These are phyloP conservation scores for Odontothrips loti DNA, from an alignment of 2,888 invertebrate species.

Conservation along the genomic window DNA sequence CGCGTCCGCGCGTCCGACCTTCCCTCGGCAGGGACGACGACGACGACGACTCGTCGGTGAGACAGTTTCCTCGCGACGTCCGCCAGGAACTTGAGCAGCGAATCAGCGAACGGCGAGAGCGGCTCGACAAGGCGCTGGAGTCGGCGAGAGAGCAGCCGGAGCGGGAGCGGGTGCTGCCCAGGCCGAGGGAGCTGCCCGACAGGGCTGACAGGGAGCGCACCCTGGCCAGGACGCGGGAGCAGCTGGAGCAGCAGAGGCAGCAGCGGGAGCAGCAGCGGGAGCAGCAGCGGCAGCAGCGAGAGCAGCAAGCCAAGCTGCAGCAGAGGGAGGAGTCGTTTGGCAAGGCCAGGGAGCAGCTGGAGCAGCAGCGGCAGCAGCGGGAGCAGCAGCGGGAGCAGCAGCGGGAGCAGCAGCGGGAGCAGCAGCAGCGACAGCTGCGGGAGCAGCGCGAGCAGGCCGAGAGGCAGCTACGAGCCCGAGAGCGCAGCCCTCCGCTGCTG, in stretches of 20 bases:
- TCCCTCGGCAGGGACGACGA: not conserved
- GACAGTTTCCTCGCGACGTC: not conserved
- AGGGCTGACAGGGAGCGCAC: not conserved
- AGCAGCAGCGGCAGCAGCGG: not conserved
- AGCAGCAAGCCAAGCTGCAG: not conserved
- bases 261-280: not conserved
- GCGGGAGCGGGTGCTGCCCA: not conserved
- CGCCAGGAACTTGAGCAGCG: not conserved
- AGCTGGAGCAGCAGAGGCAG: constrained; percentile 6
- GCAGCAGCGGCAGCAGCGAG: not conserved
- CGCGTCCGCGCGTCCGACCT: no score
- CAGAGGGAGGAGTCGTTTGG: no score
- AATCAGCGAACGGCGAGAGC: not conserved
- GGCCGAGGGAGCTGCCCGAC: not conserved
- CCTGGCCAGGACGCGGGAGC: not conserved
- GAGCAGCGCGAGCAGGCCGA: not conserved
- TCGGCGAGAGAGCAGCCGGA: not conserved
- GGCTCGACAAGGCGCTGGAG: not conserved
- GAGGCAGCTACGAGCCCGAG: not conserved
- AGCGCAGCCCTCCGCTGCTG: not conserved
- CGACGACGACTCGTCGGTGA: not conserved
- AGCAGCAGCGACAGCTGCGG: not conserved
- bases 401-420: not conserved
- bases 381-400: not conserved
- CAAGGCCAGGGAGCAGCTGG: not conserved